These are phyloP conservation scores for Daktulosphaira vitifoliae DNA, from an alignment of 1,140 invertebrate genomes.

Conservation along the genomic window DNA sequence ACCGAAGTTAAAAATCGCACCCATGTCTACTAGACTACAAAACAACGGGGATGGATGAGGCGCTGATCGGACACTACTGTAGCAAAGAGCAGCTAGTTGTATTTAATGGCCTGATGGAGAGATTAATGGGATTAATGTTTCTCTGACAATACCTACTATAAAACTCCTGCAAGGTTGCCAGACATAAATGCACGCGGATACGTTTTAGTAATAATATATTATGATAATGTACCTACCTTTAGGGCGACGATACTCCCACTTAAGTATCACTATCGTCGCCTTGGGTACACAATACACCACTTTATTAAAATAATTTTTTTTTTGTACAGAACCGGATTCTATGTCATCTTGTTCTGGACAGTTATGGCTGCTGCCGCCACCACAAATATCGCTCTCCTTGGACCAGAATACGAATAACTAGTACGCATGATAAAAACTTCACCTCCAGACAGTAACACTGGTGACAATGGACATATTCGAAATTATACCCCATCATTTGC, in stretches of 20 bases:
- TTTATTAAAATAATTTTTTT: no score
- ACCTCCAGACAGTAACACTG: no score
- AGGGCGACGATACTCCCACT: background rate
- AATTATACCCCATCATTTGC: no score
- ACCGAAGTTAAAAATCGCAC: constrained; percentile 33
- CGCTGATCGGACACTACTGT: no score
- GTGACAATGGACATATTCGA: no score
- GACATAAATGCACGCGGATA: background rate
- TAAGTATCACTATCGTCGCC: background rate
- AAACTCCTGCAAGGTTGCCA: constrained; percentile 14
- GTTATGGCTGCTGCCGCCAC: constrained; percentile 15
- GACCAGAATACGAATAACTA: no score
- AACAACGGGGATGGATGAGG: background rate
- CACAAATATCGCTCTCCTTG: no score
- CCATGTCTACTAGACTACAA: background rate
- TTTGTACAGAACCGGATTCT: constrained; percentile 20
- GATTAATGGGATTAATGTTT: constrained; percentile 22
- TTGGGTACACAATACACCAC: background rate
- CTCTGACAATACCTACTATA: background rate
- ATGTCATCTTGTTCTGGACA: constrained; percentile 17
- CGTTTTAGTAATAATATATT: background rate
- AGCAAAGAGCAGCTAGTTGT: no score
- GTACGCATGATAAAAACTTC: no score
- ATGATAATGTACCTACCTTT: background rate
- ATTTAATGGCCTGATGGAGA: constrained; percentile 22